These are phyloP conservation scores for Nothoprocta perdicaria DNA, from an alignment of 2,113 vertebrate genomes.

Conservation along the genomic window DNA sequence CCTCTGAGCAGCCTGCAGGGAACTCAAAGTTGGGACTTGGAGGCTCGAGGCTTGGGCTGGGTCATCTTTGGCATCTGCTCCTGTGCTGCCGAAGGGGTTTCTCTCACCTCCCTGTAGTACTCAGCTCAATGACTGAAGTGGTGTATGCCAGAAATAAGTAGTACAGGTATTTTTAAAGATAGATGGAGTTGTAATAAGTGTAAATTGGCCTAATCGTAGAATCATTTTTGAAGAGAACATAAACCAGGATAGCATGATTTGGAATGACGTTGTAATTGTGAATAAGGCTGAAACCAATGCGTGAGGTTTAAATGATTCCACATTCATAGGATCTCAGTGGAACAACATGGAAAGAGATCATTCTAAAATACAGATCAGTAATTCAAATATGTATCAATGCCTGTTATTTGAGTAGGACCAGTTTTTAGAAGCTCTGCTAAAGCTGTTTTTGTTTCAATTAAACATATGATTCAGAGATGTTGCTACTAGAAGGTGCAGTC, in stretches of 20 bases:
- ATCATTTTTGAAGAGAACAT: background rate
- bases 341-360: background rate
- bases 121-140: background rate
- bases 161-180: background rate
- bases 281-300: background rate
- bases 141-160: background rate
- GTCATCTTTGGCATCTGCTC: background rate
- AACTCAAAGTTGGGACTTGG: background rate
- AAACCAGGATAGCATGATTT: background rate
- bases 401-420: background rate
- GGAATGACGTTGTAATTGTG: background rate
- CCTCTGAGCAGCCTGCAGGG: background rate
- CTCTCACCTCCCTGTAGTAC: background rate
- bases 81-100: background rate
- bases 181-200: background rate
- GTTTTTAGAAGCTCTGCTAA: background rate
- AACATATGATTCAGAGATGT: background rate
- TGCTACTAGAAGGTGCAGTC: background rate
- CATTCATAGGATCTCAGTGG: background rate
- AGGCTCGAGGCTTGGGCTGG: background rate
- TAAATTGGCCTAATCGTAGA: background rate
- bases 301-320: background rate
- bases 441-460: background rate
- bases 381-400: background rate
- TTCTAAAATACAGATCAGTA: background rate